These are phyloP conservation scores for Bacillus rossius DNA, from an alignment of 1,140 invertebrate species.

Conservation along the genomic window DNA sequence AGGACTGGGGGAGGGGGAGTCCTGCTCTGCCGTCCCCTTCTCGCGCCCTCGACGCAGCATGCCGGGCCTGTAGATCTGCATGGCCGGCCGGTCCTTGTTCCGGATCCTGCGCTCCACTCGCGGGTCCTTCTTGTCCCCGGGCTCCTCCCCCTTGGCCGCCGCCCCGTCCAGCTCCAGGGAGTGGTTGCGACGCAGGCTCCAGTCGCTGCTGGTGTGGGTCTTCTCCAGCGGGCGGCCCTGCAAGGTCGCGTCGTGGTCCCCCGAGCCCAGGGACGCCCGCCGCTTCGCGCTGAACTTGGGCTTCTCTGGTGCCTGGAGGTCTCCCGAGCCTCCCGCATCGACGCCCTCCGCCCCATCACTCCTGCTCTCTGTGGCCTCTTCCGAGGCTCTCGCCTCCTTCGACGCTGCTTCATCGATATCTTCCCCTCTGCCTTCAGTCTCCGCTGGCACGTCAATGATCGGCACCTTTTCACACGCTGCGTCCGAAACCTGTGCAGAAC, in stretches of 20 bases:
- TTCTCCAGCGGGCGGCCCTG: too few species aligned
- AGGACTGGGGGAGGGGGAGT: conserved; percentile 11
- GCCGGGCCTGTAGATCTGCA: conserved; percentile 66
- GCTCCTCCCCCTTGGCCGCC: not conserved
- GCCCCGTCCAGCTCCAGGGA: not conserved
- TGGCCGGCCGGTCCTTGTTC: conserved; percentile 66
- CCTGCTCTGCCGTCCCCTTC: conserved; percentile 31
- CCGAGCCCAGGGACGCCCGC: conserved; percentile 21
- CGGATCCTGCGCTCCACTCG: conserved; percentile 56
- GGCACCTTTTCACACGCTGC: not conserved
- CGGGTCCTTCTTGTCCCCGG: conserved; percentile 43
- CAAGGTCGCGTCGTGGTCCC: conserved; percentile 30
- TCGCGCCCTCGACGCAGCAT: conserved; percentile 61
- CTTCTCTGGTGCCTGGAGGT: not conserved
- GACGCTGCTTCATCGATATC: not conserved
- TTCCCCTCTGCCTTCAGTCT: not conserved
- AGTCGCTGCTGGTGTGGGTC: not conserved
- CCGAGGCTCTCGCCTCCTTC: too few species aligned
- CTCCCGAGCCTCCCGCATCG: not conserved
- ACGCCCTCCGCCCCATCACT: too few species aligned
- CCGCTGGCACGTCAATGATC: not conserved
- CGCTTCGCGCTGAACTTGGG: conserved; percentile 25
- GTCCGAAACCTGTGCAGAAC: conserved; percentile 3
- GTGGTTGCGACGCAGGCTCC: conserved; percentile 1
- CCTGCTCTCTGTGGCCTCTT: too few species aligned